phyloP scores from a whole-genome alignment of 2,797 vertebrate species.

The Okamejei kenojei region DNA sequence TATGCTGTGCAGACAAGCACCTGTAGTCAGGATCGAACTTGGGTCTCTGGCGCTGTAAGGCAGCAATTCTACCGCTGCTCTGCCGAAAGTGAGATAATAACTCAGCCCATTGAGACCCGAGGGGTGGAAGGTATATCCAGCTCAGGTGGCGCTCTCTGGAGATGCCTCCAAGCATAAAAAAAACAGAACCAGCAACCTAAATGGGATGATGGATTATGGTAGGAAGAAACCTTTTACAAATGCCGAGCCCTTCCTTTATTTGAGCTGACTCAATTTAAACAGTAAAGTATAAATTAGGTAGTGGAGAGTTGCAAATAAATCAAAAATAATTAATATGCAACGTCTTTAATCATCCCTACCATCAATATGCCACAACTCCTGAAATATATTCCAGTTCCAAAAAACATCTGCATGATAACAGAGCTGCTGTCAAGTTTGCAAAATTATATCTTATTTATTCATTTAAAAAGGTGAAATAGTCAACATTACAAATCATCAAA shows the following conservation, averaged over 20 bases:
- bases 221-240: background rate
- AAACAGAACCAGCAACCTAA: background rate
- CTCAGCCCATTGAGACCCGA: background rate
- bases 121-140: background rate
- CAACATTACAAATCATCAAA: constrained; percentile 29
- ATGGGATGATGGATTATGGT: background rate
- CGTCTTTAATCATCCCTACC: constrained; percentile 21
- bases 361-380: background rate
- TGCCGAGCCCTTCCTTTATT: background rate
- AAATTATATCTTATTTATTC: constrained; percentile 31
- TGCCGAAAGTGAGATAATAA: background rate
- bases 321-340: constrained; percentile 20
- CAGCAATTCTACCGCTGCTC: too few species aligned
- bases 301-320: constrained; percentile 23
- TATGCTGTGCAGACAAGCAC: too few species aligned
- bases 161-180: background rate
- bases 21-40: background rate
- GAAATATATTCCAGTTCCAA: constrained; percentile 22
- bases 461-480: constrained; percentile 32
- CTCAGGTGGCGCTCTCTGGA: background rate
- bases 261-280: background rate
- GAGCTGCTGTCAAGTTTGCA: constrained; percentile 14
- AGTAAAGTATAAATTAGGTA: constrained; percentile 2
- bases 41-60: too few species aligned
- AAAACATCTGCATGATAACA: constrained; percentile 16